These are phyloP conservation scores for Meloidogyne exigua DNA, from an alignment of 1,140 invertebrate species.

Conservation along the genomic window DNA sequence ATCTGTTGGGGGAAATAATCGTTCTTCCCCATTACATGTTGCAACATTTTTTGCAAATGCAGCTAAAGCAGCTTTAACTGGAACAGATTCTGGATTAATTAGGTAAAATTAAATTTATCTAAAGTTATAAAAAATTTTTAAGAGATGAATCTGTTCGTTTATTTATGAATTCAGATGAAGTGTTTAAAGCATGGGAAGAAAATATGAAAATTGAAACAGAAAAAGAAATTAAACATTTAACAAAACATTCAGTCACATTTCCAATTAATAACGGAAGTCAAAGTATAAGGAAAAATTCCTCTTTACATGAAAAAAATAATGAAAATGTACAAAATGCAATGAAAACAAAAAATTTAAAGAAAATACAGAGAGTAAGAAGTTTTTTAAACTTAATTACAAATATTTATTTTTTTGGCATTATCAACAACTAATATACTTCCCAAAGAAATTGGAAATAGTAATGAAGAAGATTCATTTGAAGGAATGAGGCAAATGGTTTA, in stretches of 20 bases:
- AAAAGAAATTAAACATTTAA: not conserved
- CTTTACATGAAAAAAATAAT: constrained; percentile 25
- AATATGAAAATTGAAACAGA: constrained; percentile 16
- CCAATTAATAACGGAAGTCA: not conserved
- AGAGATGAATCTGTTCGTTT: constrained; percentile 31
- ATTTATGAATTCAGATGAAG: constrained; percentile 38
- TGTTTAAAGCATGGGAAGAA: constrained; percentile 36
- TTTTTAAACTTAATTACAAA: too few relatives aligned
- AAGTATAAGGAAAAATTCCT: constrained; percentile 23
- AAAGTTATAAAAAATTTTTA: constrained; percentile 7
- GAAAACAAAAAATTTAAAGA: not conserved
- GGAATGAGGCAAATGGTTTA: not conserved
- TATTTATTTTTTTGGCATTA: not conserved
- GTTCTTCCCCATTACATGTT: constrained; percentile 23
- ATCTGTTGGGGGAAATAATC: not conserved
- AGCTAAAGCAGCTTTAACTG: constrained; percentile 26
- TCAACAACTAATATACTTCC: constrained; percentile 18
- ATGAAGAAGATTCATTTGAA: not conserved
- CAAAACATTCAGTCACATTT: constrained; percentile 7
- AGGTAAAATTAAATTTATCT: not conserved
- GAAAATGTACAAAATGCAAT: not conserved
- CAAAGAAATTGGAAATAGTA: not conserved
- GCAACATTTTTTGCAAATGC: constrained; percentile 25
- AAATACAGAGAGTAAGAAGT: constrained; percentile 15
- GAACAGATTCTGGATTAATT: constrained; percentile 7